Evolutionary conservation across 2,888 invertebrate genomes (phyloP), one percentile per base, ranked within the genome.

Genomic region (Acrobasis suavella): DNA sequence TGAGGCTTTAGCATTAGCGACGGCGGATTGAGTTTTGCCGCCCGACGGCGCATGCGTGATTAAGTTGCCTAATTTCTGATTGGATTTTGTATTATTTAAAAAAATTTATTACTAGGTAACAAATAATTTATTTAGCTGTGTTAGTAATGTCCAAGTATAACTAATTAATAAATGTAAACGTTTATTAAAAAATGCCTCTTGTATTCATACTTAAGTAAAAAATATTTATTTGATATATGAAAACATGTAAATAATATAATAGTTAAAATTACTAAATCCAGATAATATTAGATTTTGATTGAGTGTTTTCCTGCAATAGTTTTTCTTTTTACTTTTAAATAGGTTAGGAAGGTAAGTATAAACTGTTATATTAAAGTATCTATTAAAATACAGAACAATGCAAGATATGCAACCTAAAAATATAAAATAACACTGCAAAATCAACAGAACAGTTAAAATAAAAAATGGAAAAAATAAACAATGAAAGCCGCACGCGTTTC

Each of bases 1-100:
- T 56, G 42, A 22, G 37, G n/a, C n/a, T n/a, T 9, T 37, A 37
- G 15, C 10, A 51, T 51, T 51, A 38, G 39, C 60, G 60, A 60
- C 60, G 60, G 60, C 42, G 16, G 39, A 2, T 50, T n/a, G 52
- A 37, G 9, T 17, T 60, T 5, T 17, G 46, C 37, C 58, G 64
- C 32, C 81, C 80, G 81, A 74, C 80, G 78, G 83, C 83, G 83
- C 83, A 83, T 82, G 83, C 83, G 83, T 64, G 8, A 68, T 22
- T 1, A 12, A 51, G 12, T 10, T 17, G 6, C 22, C 22, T 22
- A 22, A 67, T n/a, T 62, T 58, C n/a, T 17, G 59, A 58, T 46
- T 2, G 46, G 5, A 46, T 46, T 46, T 14, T 46, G n/a, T n/a
- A 17, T 17, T 50, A 1, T 51, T 51, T 51, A 32, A 10, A 2